Percentiles rank a stretch among this genome's conserved stretches.
phyloP scores from a whole-genome alignment of 2,888 invertebrate genomes.

The Cheilosia urbana region DNA sequence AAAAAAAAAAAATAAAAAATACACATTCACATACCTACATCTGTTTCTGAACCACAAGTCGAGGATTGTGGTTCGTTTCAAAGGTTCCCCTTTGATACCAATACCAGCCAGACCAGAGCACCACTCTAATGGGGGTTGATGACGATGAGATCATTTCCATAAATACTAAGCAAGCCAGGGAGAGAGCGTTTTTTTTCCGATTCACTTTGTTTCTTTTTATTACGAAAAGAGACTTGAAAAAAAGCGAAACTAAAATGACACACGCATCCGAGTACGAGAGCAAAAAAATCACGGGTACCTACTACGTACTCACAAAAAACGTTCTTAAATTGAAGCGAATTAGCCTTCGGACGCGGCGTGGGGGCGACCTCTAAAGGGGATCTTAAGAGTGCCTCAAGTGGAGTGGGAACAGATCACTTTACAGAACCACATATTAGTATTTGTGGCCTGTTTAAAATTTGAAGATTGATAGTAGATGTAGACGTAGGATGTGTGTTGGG shows the following conservation, averaged over 20 bases:
- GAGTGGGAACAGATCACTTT: constrained; percentile 36
- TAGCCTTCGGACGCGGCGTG: neutral
- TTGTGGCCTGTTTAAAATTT: constrained; percentile 9
- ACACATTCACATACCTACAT: neutral
- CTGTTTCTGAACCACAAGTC: constrained; percentile 34
- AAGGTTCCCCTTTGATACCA: constrained; percentile 51
- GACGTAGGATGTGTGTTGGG: neutral
- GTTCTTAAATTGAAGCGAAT: constrained; percentile 34
- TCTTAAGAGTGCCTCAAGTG: constrained; percentile 33
- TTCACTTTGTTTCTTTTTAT: neutral
- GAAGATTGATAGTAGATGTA: neutral
- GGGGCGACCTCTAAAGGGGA: constrained; percentile 35
- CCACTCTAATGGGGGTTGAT: constrained; percentile 52
- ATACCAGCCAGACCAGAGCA: neutral
- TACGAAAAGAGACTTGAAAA: constrained; percentile 39
- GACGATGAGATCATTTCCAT: constrained; percentile 72
- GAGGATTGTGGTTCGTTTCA: constrained; percentile 53
- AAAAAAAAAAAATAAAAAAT: neutral
- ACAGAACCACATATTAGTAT: neutral
- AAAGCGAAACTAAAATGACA: constrained; percentile 39
- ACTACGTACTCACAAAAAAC: neutral
- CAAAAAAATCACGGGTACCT: constrained; percentile 31
- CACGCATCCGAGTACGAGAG: constrained; percentile 11
- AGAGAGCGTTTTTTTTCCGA: constrained; percentile 33
- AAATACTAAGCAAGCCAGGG: constrained; percentile 42